Base-by-base conservation (phyloP, 2,113 vertebrate genomes). In the Urocitellus parryii region DNA sequence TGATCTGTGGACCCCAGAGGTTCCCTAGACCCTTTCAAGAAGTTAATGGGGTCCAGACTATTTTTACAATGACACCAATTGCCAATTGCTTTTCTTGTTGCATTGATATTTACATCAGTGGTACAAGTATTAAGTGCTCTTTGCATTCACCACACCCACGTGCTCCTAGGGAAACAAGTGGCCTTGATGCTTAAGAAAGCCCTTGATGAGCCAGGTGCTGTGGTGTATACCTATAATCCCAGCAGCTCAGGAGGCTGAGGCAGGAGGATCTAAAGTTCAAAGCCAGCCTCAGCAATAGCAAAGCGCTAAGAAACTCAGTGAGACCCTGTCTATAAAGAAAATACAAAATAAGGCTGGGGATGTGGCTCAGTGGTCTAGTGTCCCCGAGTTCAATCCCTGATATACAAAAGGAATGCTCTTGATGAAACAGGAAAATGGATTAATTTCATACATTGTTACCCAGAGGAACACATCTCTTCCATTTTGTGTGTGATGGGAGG, bases 61-160 rank as follows among this genome's bases (percentile, higher is more conserved):
- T 68, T 73, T 92, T 81, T 45, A 53, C 51, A 82, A 45, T 45
- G 58, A 78, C 11, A 12, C 4, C 3, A 89, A 27, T 9, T n/a
- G 1, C 10, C 65, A 39, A 17, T 76, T 45, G n/a, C 4, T 84
- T 67, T 81, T 24, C 17, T 42, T 5, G 3, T 32, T 37, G 5
- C 5, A 0, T 4, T 12, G 11, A 32, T 45, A 25, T 72, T 88
- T 91, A 24, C 39, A 79, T 14, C 16, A 18, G 48, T 24, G 22
- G 4, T 27, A 0, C 8, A 48, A 48, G 10, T 8, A 17, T 48
- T 8, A n/a, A 8, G 0, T 4, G 2, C 2, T 27, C 22, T 16
- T 22, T 27, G 34, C 8, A 25, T 16, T 90, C 17, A 53, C 8
- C 42, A 42, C 0, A 24, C 34, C 24, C 9, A 7, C 1, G 45